Percentiles rank a stretch among this genome's conserved stretches.
These are phyloP conservation scores for Xestoiulus laeticollis DNA, from an alignment of 2,888 invertebrate genomes.

Conservation along the genomic window DNA sequence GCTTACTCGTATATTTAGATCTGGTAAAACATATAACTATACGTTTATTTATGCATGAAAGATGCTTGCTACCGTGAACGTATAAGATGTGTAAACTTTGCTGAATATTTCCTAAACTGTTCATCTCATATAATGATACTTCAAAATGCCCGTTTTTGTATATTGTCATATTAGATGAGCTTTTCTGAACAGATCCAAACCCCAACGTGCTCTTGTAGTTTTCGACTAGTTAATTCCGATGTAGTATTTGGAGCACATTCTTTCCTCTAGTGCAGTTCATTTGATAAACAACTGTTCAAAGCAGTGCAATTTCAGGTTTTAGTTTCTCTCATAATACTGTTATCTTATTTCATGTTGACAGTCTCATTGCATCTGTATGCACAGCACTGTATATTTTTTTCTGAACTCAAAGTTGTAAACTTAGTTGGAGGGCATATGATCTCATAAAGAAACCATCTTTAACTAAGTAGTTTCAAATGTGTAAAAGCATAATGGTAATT, in stretches of 20 bases:
- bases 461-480: neutral
- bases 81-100: constrained; percentile 41
- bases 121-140: neutral
- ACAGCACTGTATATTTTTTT: neutral
- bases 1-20: constrained; percentile 32
- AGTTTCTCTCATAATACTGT: neutral
- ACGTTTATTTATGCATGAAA: constrained; percentile 19
- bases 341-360: neutral
- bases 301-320: neutral
- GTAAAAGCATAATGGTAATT: neutral
- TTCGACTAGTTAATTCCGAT: constrained; percentile 22
- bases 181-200: constrained; percentile 15
- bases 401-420: neutral
- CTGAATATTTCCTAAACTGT: constrained; percentile 2
- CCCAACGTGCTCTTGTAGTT: constrained; percentile 4
- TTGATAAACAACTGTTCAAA: neutral
- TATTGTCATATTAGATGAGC: constrained; percentile 24
- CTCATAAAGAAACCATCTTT: neutral
- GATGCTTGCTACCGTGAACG: constrained; percentile 27
- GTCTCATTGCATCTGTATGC: neutral
- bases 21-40: neutral
- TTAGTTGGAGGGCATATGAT: neutral
- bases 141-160: constrained; percentile 27
- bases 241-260: neutral
- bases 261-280: neutral